Base-by-base conservation (phyloP, 2,797 vertebrate genomes). In the Spinus olivaceus region DNA sequence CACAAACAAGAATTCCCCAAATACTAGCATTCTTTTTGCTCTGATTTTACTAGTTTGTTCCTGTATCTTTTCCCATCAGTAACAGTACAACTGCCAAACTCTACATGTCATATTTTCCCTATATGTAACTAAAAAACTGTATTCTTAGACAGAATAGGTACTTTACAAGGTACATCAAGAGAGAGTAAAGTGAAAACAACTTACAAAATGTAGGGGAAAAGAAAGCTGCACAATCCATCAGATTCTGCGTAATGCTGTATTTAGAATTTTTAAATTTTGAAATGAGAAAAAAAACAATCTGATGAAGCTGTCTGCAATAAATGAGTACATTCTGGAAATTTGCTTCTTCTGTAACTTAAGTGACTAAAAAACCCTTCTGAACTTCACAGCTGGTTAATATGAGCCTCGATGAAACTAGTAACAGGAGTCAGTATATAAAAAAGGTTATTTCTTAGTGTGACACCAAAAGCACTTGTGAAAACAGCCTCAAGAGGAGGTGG, bases 271-370 rank as follows among this genome's bases (percentile, higher is more conserved):
- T 13, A 57, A 13, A n/a, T 50, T n/a, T 41, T 72, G 20, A 42
- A 35, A 41, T n/a, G 47, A 46, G 19, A 6, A 65, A 61, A 70
- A 70, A 50, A 0, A 6, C 27, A 53, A 90, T 22, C 44, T 47
- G 15, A 86, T 60, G 6, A 66, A 78, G 37, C 8, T 65, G 12
- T 39, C 82, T 56, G 30, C 70, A 74, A 56, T 10, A 47, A 51
- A 53, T 0, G 0, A n/a, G 3, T 28, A 73, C 0, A 0, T 71
- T 46, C n/a, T 47, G 12, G 10, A 73, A 22, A 27, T 63, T 9
- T 50, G 23, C 8, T n/a, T 60, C 23, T 73, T 32, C 32, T 77
- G 13, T 27, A 83, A 73, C 4, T 53, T 57, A 57, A 69, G 25
- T 27, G 15, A 73, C 21, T 47, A 39, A 77, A 87, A 69, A 54